Base-by-base conservation (phyloP, 2,888 invertebrate species). In the Drosophila anomalata region DNA sequence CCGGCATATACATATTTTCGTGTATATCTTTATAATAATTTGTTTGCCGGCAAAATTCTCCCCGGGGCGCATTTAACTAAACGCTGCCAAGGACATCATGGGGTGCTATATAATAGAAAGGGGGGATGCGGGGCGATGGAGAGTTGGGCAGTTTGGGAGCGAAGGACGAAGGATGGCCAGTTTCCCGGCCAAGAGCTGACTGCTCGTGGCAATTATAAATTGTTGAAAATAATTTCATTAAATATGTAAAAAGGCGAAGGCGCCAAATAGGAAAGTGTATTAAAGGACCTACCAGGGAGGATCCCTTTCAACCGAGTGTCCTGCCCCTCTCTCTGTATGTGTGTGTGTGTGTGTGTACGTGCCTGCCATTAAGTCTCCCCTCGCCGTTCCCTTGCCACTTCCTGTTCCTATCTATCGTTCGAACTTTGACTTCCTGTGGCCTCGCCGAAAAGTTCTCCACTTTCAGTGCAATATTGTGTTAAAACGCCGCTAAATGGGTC, bases 141-240 rank as follows among this genome's bases (percentile, higher is more conserved):
- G 20, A 17, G n/a, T 14, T 2, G n/a, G 47, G 22, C 42, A 36
- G 31, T 14, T 2, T n/a, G 47, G 22, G 48, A 29, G 31, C 22
- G 17, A 26, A 12, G 42, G 24, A 41, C 33, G 17, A 41, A 42
- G 39, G 61, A 55, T 60, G 82, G 48, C 57, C 33, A 46, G 33
- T 46, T n/a, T 36, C 9, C 46, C 9, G 47, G 47, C 26, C 50
- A 22, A 51, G 8, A 17, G 26, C 54, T 29, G 65, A 75, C 75
- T 81, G 83, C 83, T 75, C 87, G 79, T 81, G 77, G 82, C 87
- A 84, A 84, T 84, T 84, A 84, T 84, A 87, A 84, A 84, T 84
- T 87, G 83, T 85, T 85, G 85, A 81, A 87, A 87, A 84, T 84
- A 84, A 84, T 84, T 87, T 87, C 83, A 84, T 84, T 84, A 87